Base-by-base conservation (phyloP, 2,888 invertebrate genomes). In the Eumacrocentrus americanus region DNA sequence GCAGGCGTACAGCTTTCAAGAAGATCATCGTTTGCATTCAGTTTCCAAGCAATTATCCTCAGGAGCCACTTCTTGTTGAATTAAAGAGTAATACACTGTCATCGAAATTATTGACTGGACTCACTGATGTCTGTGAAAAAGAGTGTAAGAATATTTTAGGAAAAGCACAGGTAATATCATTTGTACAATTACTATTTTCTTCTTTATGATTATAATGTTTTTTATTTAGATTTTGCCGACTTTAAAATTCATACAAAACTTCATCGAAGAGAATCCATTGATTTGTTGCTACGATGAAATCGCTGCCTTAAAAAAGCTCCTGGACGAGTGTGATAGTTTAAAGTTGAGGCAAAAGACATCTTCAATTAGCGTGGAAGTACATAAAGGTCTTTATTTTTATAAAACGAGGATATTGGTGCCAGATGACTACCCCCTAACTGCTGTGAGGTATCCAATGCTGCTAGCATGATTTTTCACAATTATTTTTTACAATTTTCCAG, bases 251-350 rank as follows among this genome's bases (percentile, higher is more conserved):
- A 79, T 90, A 4, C 80, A 84, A 51, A 86, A 84, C 62, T 91
- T 90, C 73, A 79, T 90, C 11, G 84, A 86, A 48, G 89, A 90
- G 65, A 89, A 90, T 80, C 88, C 89, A 0, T 80, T 91, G 2
- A 88, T 87, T 72, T 88, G 89, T 59, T 90, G 90, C 70, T 87
- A 88, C 66, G 88, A 89, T 71, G 91, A 91, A 80, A 88, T 91
- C 61, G 82, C 84, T 61, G 75, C 81, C 44, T 75, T 90, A 53
- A 88, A 88, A 66, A 82, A 82, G 62, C 77, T 84, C 18, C 72
- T 88, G 3, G 72, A 69, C 3, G 73, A 79, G 6, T 72, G 75
- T 9, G 88, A 88, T 71, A 87, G 87, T 69, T 73, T 90, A 3
- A 89, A 88, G 75, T 76, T 90, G 23, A 87, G 86, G 66, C 90